These are phyloP conservation scores for Scaptomyza cyrtandrae DNA, from an alignment of 2,888 invertebrate genomes.

Conservation along the genomic window DNA sequence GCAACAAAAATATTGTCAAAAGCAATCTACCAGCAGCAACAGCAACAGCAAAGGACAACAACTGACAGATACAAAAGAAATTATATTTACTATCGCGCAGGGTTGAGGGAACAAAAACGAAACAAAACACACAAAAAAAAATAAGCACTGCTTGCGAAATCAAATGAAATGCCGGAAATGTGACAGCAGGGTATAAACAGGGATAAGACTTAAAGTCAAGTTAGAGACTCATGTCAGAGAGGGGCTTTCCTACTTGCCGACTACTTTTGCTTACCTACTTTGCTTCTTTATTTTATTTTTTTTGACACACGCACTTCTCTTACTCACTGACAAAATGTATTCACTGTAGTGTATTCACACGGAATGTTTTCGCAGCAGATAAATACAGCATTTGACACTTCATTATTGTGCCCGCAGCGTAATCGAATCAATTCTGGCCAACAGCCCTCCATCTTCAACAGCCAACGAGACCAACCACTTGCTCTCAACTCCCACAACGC, in stretches of 20 bases:
- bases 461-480: background rate
- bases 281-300: background rate
- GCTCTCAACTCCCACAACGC: constrained; percentile 12
- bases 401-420: constrained; percentile 80
- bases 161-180: constrained; percentile 77
- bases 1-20: constrained; percentile 76
- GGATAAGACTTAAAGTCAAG: constrained; percentile 44
- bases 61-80: constrained; percentile 71
- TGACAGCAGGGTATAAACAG: constrained; percentile 45
- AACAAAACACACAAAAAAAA: constrained; percentile 57
- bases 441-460: background rate
- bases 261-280: constrained; percentile 62
- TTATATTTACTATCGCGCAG: constrained; percentile 59
- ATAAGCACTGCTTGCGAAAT: constrained; percentile 55
- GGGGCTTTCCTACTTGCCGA: constrained; percentile 43
- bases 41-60: constrained; percentile 37
- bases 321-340: constrained; percentile 18
- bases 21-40: constrained; percentile 45
- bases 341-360: constrained; percentile 36
- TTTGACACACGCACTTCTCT: constrained; percentile 22
- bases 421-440: constrained; percentile 76
- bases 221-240: background rate
- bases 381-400: constrained; percentile 83
- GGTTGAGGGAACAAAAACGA: background rate
- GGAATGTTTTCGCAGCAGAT: constrained; percentile 75